phyloP scores from a whole-genome alignment of 2,797 vertebrate genomes.

The Rhynchonycteris naso region DNA sequence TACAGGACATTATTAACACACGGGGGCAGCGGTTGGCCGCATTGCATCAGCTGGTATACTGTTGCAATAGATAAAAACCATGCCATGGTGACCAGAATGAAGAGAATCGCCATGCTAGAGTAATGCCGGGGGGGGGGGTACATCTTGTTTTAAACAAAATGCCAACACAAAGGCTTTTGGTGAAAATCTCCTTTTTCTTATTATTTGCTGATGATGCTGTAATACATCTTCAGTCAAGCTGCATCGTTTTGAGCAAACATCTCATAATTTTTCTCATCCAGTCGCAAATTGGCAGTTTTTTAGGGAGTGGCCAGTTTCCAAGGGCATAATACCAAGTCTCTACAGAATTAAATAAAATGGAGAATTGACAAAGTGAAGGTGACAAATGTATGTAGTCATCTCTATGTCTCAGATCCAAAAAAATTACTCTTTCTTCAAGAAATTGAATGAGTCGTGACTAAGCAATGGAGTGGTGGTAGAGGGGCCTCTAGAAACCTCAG shows the following conservation, averaged over 20 bases:
- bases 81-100: background rate
- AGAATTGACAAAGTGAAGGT: constrained; percentile 43
- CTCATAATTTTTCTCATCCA: background rate
- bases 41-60: rapidly evolving
- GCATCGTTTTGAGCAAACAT: background rate
- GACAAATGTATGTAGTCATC: constrained; percentile 35
- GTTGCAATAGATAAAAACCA: background rate
- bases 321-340: constrained; percentile 17
- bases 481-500: background rate
- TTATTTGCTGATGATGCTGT: background rate
- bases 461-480: background rate
- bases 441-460: background rate
- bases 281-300: background rate
- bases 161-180: background rate
- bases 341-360: constrained; percentile 50
- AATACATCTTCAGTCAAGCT: background rate
- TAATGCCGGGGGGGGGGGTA: background rate
- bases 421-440: constrained; percentile 23
- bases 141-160: background rate
- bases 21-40: constrained; percentile 15
- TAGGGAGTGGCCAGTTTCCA: constrained; percentile 22
- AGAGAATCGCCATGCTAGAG: background rate
- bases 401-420: constrained; percentile 38
- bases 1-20: background rate
- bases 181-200: background rate